Evolutionary conservation across 2,113 vertebrate genomes (phyloP), one percentile per base, ranked within the genome.

Genomic region (Myiozetetes cayanensis): DNA sequence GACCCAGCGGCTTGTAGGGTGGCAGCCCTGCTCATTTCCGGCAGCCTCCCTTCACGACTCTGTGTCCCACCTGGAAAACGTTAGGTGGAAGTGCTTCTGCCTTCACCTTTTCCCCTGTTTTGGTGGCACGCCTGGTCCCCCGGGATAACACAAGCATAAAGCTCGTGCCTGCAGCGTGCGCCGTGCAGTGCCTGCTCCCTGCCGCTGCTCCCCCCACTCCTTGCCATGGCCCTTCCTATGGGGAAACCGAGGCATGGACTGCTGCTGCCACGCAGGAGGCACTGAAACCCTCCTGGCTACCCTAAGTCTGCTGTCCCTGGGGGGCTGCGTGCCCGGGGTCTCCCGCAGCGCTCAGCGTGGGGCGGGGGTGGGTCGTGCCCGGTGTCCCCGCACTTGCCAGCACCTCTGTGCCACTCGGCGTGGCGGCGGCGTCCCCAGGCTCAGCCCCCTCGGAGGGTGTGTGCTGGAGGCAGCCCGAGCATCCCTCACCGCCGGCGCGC

Each of bases 141-240:
- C 7, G 6, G 47, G 78, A 21, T 12, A 33, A 35, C 4, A 11
- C 39, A 14, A 3, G 4, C 8, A 2, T 7, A n/a, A 44, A 55
- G 12, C 7, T 46, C 12, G 8, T 3, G 28, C 62, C 56, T 2
- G 1, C 56, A 79, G 52, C 31, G 56, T 14, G 28, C 2, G 0
- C 5, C 15, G 16, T 10, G n/a, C 67, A 22, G 25, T 8, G 63
- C 35, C 52, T 3, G 1, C 18, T 14, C 47, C 37, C 0, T 5
- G 52, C 63, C 72, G 39, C 74, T 50, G 31, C 65, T 68, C 44
- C 4, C 1, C 28, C 7, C 24, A 7, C 27, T 62, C n/a, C 25
- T 16, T 8, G 5, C 41, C 19, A 8, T 0, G 2, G 24, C 59
- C 7, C 4, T 76, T 65, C 10, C 68, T 0, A 0, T 0, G 0